These are phyloP conservation scores for Drosophila suzukii DNA, from an alignment of 1,140 invertebrate species.

Conservation along the genomic window DNA sequence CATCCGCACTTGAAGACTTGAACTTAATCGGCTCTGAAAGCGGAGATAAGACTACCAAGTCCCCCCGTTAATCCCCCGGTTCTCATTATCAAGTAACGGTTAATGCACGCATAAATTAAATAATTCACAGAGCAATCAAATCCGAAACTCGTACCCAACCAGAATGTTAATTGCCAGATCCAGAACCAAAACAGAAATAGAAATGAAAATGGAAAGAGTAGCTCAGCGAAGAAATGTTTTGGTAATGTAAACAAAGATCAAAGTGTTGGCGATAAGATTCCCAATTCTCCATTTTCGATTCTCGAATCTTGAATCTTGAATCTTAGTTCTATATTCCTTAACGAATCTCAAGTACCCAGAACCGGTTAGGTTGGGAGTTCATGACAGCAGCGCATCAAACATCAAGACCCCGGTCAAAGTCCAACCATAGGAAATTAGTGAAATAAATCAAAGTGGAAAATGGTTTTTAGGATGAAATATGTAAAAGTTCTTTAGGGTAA, in stretches of 20 bases:
- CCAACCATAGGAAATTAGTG: slow-evolving; percentile 48
- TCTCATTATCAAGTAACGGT: slow-evolving; percentile 77
- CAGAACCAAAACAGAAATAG: slow-evolving; percentile 33
- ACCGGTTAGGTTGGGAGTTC: slow-evolving; percentile 28
- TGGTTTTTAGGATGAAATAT: slow-evolving; percentile 26
- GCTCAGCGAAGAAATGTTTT: slow-evolving; percentile 30
- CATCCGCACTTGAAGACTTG: slow-evolving; percentile 54
- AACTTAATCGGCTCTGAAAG: slow-evolving; percentile 68
- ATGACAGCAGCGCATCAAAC: slow-evolving; percentile 27
- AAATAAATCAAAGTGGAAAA: slow-evolving; percentile 65
- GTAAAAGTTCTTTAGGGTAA: slow-evolving; percentile 34
- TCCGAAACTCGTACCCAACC: slow-evolving; percentile 11
- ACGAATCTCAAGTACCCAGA: slow-evolving; percentile 38
- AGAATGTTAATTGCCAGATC: slow-evolving; percentile 37
- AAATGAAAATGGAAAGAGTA: slow-evolving; percentile 52
- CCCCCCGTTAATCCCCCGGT: background rate
- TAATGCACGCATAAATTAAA: slow-evolving; percentile 81
- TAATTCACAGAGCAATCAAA: slow-evolving; percentile 63
- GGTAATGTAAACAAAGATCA: slow-evolving; percentile 66
- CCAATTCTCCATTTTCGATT: slow-evolving; percentile 26
- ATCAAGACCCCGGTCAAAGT: slow-evolving; percentile 44
- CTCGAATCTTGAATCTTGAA: background rate
- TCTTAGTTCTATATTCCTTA: slow-evolving; percentile 3
- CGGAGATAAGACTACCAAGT: slow-evolving; percentile 49
- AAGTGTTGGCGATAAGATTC: slow-evolving; percentile 60